phyloP scores from a whole-genome alignment of 2,888 invertebrate genomes.

The Catocala fraxini region DNA sequence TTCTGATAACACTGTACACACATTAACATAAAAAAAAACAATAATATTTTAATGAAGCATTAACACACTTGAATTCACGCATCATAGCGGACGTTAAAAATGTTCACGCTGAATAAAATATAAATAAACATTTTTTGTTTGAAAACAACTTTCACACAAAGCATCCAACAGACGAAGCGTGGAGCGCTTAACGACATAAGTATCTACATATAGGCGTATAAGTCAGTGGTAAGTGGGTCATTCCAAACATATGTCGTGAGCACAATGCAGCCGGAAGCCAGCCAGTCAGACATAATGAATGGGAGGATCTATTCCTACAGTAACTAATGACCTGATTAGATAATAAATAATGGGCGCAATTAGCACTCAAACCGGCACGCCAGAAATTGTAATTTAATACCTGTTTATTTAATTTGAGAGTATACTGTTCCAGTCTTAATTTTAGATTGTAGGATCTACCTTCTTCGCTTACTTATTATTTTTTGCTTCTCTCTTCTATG shows the following conservation, averaged over 20 bases:
- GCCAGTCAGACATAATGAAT: constrained; percentile 34
- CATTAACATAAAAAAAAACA: no score
- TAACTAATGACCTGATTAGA: constrained; percentile 47
- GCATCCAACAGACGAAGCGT: no score
- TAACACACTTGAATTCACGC: no score
- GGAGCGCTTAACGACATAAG: neutral
- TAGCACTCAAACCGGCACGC: constrained; percentile 29
- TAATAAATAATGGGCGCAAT: constrained; percentile 46
- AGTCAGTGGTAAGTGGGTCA: constrained; percentile 30
- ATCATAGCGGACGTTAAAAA: no score
- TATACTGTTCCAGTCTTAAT: neutral
- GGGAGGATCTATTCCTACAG: constrained; percentile 30
- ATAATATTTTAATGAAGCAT: no score
- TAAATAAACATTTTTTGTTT: no score
- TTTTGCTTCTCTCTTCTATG: no score
- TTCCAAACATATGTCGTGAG: constrained; percentile 21
- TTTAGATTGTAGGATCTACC: no score
- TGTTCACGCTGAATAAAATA: no score
- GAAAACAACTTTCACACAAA: no score
- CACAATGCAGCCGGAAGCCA: constrained; percentile 34
- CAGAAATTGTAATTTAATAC: constrained; percentile 39
- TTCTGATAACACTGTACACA: no score
- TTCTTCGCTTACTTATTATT: no score
- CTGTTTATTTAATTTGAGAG: constrained; percentile 30
- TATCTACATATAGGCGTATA: neutral